Conservation (phyloP, 2,888 invertebrate genomes). For the Dichetophora obliterata region DNA sequence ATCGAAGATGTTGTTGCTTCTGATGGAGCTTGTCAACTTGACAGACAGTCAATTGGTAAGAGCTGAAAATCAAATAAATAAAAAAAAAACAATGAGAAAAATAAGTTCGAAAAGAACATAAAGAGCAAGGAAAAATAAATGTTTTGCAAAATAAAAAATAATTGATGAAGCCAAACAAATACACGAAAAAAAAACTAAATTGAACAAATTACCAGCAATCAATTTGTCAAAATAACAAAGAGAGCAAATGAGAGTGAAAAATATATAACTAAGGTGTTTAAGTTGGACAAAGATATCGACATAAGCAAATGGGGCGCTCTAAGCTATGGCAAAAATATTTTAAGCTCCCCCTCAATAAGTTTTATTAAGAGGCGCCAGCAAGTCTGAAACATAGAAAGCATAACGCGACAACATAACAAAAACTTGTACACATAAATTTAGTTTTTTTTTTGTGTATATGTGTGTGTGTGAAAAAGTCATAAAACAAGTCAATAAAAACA, state of each 20-base stretch:
- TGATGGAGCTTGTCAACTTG: slow-evolving; percentile 26
- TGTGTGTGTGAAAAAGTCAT: no score
- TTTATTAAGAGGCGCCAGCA: background rate
- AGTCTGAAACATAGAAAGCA: background rate
- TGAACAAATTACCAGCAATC: slow-evolving; percentile 56
- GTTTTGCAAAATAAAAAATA: background rate
- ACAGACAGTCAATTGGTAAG: slow-evolving; percentile 30
- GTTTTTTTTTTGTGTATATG: no score
- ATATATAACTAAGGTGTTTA: background rate
- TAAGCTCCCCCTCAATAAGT: background rate
- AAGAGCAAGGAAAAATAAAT: background rate
- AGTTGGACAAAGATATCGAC: background rate
- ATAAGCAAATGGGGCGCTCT: background rate
- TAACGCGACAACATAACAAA: no score
- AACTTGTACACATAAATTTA: no score
- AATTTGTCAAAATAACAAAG: slow-evolving; percentile 58
- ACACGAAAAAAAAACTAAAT: slow-evolving; percentile 30
- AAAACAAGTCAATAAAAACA: no score
- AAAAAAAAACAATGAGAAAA: background rate
- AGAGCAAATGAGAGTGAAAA: slow-evolving; percentile 18
- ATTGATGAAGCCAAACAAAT: no score
- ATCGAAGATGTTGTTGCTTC: no score
- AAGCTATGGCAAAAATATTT: no score
- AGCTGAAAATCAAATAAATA: slow-evolving; percentile 30
- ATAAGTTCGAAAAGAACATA: background rate